Base-by-base conservation (phyloP, 2,888 invertebrate genomes). In the Pyrochroa serraticornis region DNA sequence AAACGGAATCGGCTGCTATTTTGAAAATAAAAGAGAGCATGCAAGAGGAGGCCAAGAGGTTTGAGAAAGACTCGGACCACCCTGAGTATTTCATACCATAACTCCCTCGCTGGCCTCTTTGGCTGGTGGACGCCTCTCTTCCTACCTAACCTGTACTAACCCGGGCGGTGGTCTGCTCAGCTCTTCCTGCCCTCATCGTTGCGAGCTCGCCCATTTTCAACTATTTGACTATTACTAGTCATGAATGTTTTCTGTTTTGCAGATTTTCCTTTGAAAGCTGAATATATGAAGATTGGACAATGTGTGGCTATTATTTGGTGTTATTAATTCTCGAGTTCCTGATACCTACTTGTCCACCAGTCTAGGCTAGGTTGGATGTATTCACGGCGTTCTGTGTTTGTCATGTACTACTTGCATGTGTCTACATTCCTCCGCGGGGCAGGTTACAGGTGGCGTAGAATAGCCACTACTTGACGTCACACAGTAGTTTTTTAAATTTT, bases 1-100 rank as follows among this genome's bases (percentile, higher is more conserved):
- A 96, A 86, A 97, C 92, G 80, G 97, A 97, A 87, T 96, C 96
- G 78, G 97, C 97, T 81, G 98, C 97, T 85, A 99, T 99, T 84
- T 88, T 97, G 85, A 98, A 98, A 88, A 98, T 99, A 82, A 98
- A 98, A 87, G 97, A 97, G 85, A 96, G 95, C 87, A 97, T 99
- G 96, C 97, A 98, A 84, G 97, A 98, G 83, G 98, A 98, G 84
- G 97, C 97, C 81, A 97, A 97, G 87, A 91, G 97, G 84, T 95
- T 95, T 85, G 95, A 96, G 83, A 95, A 95, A 87, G 95, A 95
- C 84, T 92, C 94, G 73, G 95, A 95, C 82, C 95, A 95, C 81
- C 93, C 95, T 79, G 95, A 95, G 84, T 95, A 94, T 86, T 95
- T 93, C 84, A 95, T 95, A 93, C 94, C 93, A 90, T 95, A 92